A percentile compares a stretch with the other conserved stretches of the same genome.
phyloP scores from a whole-genome alignment of 2,113 vertebrate species.

The Gallinago undulata region DNA sequence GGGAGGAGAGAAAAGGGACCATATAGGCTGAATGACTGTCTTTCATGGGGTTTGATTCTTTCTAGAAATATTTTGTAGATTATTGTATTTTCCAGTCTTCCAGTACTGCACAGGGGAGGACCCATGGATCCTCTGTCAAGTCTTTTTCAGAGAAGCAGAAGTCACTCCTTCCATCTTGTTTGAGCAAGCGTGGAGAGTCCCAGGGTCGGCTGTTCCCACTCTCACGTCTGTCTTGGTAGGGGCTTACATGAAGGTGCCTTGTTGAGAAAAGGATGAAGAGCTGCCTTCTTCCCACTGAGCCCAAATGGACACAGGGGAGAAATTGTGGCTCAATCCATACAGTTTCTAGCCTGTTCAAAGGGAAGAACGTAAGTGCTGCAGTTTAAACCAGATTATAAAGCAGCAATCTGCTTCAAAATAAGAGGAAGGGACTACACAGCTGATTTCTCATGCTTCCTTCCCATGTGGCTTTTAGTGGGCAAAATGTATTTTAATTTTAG shows the following conservation, averaged over 20 bases:
- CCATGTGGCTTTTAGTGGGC: neutral
- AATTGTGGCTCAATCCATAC: rapidly evolving
- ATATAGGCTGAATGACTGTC: neutral
- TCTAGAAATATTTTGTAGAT: neutral
- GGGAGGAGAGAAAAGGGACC: neutral
- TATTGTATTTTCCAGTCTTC: neutral
- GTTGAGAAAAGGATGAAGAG: neutral
- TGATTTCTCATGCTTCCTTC: neutral
- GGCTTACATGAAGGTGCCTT: neutral
- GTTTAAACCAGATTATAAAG: neutral
- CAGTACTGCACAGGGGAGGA: neutral
- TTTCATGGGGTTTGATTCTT: neutral
- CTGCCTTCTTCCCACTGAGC: neutral
- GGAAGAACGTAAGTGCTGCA: neutral
- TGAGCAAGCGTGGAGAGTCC: rapidly evolving
- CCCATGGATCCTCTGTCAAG: neutral
- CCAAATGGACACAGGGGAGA: rapidly evolving
- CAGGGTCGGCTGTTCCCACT: rapidly evolving
- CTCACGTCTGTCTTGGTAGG: rapidly evolving
- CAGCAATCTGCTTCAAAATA: neutral
- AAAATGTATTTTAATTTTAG: constrained; percentile 9
- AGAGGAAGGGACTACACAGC: neutral
- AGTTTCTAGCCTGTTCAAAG: neutral
- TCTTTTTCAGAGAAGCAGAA: neutral
- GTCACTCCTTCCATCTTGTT: neutral